Base-by-base conservation (phyloP, 2,888 invertebrate genomes). In the Meta bourneti region DNA sequence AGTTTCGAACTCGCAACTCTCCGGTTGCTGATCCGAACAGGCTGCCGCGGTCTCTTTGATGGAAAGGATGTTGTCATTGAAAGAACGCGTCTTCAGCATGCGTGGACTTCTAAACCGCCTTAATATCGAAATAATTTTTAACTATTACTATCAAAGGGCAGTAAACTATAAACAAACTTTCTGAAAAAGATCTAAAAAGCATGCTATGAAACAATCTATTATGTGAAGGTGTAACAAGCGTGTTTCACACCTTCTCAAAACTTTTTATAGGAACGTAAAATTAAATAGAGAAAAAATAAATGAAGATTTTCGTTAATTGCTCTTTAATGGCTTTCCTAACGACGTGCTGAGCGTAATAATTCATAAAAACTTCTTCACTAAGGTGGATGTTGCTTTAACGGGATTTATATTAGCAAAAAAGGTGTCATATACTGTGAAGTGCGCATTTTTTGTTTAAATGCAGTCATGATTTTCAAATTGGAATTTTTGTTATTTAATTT, bases 321-420 rank as follows among this genome's bases (percentile, higher is more conserved):
- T 81, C 88, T 88, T 88, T 88, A 88, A 88, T 88, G 80, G 74
- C 75, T 87, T 79, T 79, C 71, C 8, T 9, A 51, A 34, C 83
- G 71, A 74, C 72, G 70, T 34, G 34, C 34, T 34, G 52, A 74
- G 74, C 19, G 51, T n/a, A 51, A 51, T 77, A 51, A 77, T 77
- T 74, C 49, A 77, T 51, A 77, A 77, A 77, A 51, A 34, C 34
- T 34, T 34, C 34, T 34, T 34, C 34, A 34, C 34, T 34, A 34
- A 34, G 34, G 34, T 34, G 34, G 34, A 1, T 34, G 34, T 34
- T 34, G 34, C 34, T 34, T 34, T 34, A 34, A 34, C 34, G 34
- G 34, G 34, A 34, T 34, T 34, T 34, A 34, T 34, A 34, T 34
- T 34, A 34, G 34, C 61, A 61, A 61, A 61, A 61, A 61, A 11